phyloP scores from a whole-genome alignment of 2,113 vertebrate species.

The Mustelus asterias region DNA sequence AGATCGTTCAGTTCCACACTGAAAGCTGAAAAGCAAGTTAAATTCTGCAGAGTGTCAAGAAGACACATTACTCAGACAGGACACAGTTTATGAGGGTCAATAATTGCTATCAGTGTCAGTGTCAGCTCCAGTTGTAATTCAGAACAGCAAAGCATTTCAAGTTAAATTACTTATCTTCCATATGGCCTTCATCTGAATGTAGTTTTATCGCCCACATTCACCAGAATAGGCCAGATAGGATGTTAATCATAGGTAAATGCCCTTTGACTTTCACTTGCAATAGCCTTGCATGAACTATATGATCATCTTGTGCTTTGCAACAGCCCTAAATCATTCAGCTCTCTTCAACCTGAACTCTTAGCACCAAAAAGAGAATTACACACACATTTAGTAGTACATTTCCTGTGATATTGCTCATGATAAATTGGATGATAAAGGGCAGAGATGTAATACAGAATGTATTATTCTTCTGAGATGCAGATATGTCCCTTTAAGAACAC shows the following conservation, averaged over 20 bases:
- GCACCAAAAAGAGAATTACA: background rate
- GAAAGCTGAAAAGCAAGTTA: constrained; percentile 2
- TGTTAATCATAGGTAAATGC: constrained; percentile 17
- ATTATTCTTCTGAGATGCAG: background rate
- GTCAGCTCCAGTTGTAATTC: constrained; percentile 5
- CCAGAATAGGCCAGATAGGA: background rate
- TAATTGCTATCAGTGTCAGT: constrained; percentile 19
- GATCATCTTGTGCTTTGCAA: background rate
- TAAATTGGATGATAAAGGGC: background rate
- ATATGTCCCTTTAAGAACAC: background rate
- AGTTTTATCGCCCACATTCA: background rate
- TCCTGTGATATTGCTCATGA: background rate
- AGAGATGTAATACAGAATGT: background rate
- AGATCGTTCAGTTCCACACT: background rate
- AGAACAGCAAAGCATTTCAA: background rate
- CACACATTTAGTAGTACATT: background rate
- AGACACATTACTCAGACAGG: background rate
- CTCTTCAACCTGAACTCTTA: background rate
- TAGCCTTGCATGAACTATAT: background rate
- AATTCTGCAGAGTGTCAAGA: constrained; percentile 10
- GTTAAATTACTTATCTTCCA: background rate
- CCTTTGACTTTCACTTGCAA: background rate
- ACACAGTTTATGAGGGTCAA: background rate
- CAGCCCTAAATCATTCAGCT: background rate
- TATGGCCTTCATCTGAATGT: background rate